phyloP scores from a whole-genome alignment of 2,797 vertebrate genomes.

The Poeciliopsis presidionis region DNA sequence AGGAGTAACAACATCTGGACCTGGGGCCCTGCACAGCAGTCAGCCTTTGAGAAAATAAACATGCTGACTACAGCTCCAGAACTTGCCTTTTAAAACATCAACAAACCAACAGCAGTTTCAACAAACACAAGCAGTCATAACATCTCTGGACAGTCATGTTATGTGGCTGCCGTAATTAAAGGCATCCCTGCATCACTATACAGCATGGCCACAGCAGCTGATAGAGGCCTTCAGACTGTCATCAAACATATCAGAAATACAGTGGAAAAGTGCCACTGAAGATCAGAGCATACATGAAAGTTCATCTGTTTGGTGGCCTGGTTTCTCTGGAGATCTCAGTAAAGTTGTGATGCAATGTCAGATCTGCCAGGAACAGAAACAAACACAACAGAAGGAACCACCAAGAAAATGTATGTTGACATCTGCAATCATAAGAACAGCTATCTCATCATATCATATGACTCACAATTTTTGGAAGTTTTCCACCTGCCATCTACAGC shows the following conservation, averaged over 20 bases:
- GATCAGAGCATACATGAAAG: background rate
- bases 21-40: background rate
- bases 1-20: background rate
- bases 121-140: background rate
- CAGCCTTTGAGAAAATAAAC: background rate
- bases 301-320: background rate
- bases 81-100: background rate
- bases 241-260: background rate
- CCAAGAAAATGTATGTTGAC: background rate
- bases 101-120: background rate
- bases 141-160: background rate
- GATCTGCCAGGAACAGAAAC: background rate
- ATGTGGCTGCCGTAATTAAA: background rate
- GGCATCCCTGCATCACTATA: background rate
- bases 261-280: background rate
- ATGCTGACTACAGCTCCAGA: background rate
- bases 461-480: background rate
- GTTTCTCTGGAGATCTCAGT: background rate
- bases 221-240: background rate
- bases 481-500: background rate
- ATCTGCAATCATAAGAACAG: background rate
- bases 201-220: background rate
- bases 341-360: background rate
- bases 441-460: background rate
- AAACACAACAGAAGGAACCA: background rate